A percentile compares a stretch with the other conserved stretches of the same genome.
phyloP scores from a whole-genome alignment of 1,140 invertebrate species.

The Diorhabda carinulata region DNA sequence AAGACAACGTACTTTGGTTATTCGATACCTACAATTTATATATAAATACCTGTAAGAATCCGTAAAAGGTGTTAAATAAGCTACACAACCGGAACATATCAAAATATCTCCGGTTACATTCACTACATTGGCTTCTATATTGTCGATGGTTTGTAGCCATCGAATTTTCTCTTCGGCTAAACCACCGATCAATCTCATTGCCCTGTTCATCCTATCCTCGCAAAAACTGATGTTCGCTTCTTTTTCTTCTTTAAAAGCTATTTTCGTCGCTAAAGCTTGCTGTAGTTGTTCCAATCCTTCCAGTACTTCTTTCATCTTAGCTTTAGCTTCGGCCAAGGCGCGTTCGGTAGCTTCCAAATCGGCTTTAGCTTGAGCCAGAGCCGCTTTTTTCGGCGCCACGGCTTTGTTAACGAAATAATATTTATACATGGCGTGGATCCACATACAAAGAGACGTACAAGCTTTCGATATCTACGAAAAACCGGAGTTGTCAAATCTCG shows the following conservation, averaged over 20 bases:
- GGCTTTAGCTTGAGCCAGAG: slow-evolving; percentile 57
- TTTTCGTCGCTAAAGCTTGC: slow-evolving; percentile 58
- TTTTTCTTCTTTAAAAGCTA: slow-evolving; percentile 61
- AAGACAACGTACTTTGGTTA: too few species aligned
- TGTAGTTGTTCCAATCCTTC: slow-evolving; percentile 63
- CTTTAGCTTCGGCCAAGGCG: slow-evolving; percentile 57
- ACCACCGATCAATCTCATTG: slow-evolving; percentile 63
- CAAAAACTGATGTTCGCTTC: slow-evolving; percentile 74
- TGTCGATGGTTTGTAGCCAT: slow-evolving; percentile 65
- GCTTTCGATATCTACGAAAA: slow-evolving; percentile 59
- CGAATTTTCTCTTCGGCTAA: slow-evolving; percentile 51
- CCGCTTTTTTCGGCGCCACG: slow-evolving; percentile 60
- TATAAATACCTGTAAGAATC: slow-evolving; percentile 49
- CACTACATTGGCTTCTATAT: slow-evolving; percentile 57
- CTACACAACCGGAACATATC: slow-evolving; percentile 63
- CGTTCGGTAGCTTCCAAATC: slow-evolving; percentile 61
- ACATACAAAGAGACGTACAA: slow-evolving; percentile 68
- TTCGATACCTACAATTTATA: background rate
- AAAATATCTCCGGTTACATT: slow-evolving; percentile 61
- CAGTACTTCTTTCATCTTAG: slow-evolving; percentile 55
- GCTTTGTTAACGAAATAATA: slow-evolving; percentile 58
- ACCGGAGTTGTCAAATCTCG: background rate
- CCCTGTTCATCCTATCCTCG: slow-evolving; percentile 66
- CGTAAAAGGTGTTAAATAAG: slow-evolving; percentile 67
- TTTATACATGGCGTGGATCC: slow-evolving; percentile 66